Evolutionary conservation across 1,140 invertebrate genomes (phyloP), one percentile per base, ranked within the genome.

Genomic region (Magallana angulata): DNA sequence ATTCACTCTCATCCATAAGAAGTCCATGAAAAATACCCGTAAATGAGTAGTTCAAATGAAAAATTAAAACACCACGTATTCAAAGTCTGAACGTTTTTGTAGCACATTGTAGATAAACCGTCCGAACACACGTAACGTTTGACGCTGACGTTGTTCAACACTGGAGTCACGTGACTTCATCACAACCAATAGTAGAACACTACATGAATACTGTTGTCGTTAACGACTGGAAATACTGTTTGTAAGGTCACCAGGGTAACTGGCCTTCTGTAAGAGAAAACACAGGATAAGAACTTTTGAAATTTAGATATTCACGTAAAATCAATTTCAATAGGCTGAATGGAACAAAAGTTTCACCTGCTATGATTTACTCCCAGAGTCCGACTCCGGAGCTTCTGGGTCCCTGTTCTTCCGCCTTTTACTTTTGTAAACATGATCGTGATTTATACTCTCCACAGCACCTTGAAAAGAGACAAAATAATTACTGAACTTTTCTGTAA

Each of bases 401-500:
- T 91, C 91, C 85, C 89, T 90, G 56, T 85, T 88, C 89, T 93
- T 93, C 91, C 93, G 90, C 83, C 92, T 89, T 90, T 92, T 93
- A 68, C 91, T 93, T 90, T 94, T 94, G 85, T 92, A 93, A 84
- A 82, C 91, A 82, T 92, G 91, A 89, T 94, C 91, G 85, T 92
- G 89, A 84, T 85, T 83, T 57, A 87, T 59, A 64, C 68, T 89
- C 76, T 92, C 91, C 60, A 93, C 90, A 80, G 92, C 84, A 87
- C 93, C 93, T 93, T 84, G n/a, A 84, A 88, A 12, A 48, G 56
- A 87, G n/a, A 60, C 18, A 14, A n/a, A 62, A 57, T 57, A 82
- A 14, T 57, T 87, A 82, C 16, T 60, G 59, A 48, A 48, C 36
- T 48, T 48, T 5, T 48, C 36, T 48, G 3, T 48, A 5, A 48